Evolutionary conservation across 2,888 invertebrate genomes (phyloP), one percentile per base, ranked within the genome.

Genomic region (Andrena minutula): DNA sequence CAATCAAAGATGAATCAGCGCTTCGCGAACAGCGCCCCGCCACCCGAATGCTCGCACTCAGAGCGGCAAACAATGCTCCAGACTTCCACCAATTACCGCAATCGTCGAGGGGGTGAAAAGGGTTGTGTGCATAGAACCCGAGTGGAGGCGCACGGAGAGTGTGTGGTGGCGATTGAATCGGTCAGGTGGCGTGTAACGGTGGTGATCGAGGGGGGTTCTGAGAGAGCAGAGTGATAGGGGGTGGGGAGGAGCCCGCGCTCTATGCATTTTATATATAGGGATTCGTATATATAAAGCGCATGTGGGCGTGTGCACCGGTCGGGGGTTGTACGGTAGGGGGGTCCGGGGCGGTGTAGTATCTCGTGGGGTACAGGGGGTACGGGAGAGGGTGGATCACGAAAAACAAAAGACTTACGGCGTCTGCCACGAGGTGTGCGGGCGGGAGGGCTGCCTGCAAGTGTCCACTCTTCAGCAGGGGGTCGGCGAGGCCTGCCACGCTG

Each of bases 361-460:
- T 82, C 73, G 70, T 74, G 81, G 41, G 81, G 70, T 56, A 56
- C 56, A 56, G 56, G 23, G 75, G 83, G 77, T 72, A 77, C 71
- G 71, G 83, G 83, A 74, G 76, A 72, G 71, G 87, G 91, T 88
- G 92, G 93, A 92, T 91, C 93, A 94, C 93, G 94, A 93, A 94
- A 94, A 94, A 94, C 93, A 93, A 93, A 93, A 93, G 93, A 94
- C 94, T 94, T 94, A 94, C 94, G 93, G 94, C 94, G 90, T 94
- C 94, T 92, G 94, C 94, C 93, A 94, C 94, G 93, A 95, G 95
- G 94, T 95, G 95, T 94, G 95, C 95, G 94, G 95, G 95, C 95
- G 95, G 95, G 93, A 96, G 95, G 93, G 95, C 95, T 93, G 95
- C 95, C 95, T 95, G 95, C 95, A 95, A 95, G 94, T 95, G 95